Percentiles rank a stretch among this genome's conserved stretches.
Conservation (phyloP, 2,113 vertebrate species). For the Zosterops hypoxanthus region DNA sequence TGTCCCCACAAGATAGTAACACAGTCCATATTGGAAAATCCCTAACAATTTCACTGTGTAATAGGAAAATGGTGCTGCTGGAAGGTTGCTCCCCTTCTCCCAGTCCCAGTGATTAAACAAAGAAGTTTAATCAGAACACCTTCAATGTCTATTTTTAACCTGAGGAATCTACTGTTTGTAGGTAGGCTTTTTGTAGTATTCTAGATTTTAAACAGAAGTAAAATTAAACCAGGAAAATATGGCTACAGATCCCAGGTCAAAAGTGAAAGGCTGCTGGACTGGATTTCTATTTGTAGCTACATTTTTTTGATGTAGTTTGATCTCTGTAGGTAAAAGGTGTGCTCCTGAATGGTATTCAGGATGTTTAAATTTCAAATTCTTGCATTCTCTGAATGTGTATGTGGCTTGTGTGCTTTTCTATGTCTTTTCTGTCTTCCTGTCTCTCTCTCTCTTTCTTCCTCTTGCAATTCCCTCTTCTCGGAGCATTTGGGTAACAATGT, state of each 20-base stretch:
- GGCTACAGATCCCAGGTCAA: neutral
- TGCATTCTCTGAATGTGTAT: neutral
- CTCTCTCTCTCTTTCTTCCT: neutral
- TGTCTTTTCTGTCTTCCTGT: neutral
- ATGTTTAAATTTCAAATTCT: neutral
- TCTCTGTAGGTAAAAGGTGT: neutral
- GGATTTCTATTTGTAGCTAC: neutral
- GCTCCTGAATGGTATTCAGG: neutral
- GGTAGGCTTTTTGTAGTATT: neutral
- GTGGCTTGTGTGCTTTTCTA: neutral
- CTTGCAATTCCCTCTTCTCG: neutral
- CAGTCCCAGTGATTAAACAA: neutral
- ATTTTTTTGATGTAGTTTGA: neutral
- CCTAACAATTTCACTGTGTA: neutral
- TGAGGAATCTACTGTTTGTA: neutral
- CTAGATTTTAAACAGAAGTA: neutral
- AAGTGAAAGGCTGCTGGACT: neutral
- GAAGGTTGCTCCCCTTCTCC: neutral
- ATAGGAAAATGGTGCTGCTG: neutral
- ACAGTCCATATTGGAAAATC: neutral
- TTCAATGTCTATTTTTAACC: neutral
- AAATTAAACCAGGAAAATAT: neutral
- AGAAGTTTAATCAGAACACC: neutral
- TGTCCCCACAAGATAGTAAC: neutral
- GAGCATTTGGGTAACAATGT: neutral